These are phyloP conservation scores for Zaprionus vittiger DNA, from an alignment of 1,140 invertebrate genomes.

Conservation along the genomic window DNA sequence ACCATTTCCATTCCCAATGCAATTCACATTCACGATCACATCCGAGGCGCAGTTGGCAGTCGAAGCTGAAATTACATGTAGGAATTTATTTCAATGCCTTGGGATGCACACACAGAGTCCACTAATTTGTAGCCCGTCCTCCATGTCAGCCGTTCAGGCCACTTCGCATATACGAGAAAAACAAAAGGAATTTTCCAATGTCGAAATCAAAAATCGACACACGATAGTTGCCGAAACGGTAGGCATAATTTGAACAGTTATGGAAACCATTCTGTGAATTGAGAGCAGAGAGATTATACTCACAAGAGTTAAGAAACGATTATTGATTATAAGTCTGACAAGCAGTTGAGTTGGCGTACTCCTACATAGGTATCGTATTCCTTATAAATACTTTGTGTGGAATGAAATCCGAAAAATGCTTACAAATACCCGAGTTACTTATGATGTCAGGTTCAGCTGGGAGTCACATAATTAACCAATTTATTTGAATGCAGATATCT, in stretches of 20 bases:
- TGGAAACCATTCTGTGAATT: slow-evolving; percentile 29
- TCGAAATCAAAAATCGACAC: slow-evolving; percentile 62
- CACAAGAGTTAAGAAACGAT: neutral
- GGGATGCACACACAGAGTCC: slow-evolving; percentile 40
- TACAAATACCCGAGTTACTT: no score
- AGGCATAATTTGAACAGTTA: slow-evolving; percentile 67
- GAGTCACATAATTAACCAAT: neutral
- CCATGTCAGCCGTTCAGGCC: slow-evolving; percentile 32
- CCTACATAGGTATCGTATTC: no score
- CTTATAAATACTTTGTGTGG: no score
- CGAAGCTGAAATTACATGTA: slow-evolving; percentile 57
- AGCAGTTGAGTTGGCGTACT: no score
- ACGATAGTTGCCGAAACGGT: slow-evolving; percentile 21
- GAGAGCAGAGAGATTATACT: neutral
- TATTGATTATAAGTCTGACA: no score
- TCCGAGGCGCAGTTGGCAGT: slow-evolving; percentile 2
- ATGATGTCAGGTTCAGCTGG: no score
- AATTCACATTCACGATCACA: slow-evolving; percentile 38
- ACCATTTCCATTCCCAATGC: slow-evolving; percentile 14
- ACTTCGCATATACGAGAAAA: slow-evolving; percentile 31
- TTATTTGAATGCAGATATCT: neutral
- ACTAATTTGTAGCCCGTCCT: slow-evolving; percentile 67
- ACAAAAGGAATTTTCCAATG: slow-evolving; percentile 64
- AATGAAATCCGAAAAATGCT: no score
- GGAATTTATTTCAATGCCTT: slow-evolving; percentile 72